phyloP scores from a whole-genome alignment of 2,113 vertebrate genomes.

The Athene noctua region DNA sequence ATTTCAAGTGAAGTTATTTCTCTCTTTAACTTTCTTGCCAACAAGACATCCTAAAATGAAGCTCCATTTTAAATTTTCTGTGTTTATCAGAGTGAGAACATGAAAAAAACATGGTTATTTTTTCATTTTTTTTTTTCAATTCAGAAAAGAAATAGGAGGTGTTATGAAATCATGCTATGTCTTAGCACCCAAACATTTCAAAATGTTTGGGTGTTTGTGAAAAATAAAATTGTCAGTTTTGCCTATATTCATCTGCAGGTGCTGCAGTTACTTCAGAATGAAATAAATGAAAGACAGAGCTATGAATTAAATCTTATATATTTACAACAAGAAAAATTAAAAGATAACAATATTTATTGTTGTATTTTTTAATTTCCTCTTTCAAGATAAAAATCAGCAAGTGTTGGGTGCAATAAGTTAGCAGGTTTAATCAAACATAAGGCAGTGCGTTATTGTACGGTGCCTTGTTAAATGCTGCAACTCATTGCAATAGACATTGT shows the following conservation, averaged over 20 bases:
- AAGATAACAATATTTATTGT: not conserved
- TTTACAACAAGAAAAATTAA: not conserved
- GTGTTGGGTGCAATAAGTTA: not conserved
- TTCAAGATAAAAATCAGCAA: not conserved
- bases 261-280: not conserved
- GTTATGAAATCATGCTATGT: not conserved
- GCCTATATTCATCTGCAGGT: not conserved
- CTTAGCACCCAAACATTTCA: not conserved
- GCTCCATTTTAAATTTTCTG: not conserved
- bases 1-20: not conserved
- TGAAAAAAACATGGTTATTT: not conserved
- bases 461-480: not conserved
- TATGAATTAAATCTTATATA: not conserved
- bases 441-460: not conserved
- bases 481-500: not conserved
- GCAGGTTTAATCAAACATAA: not conserved
- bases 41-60: not conserved
- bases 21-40: not conserved
- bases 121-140: not conserved
- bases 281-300: not conserved
- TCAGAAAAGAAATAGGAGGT: not conserved
- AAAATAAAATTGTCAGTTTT: not conserved
- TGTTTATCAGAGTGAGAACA: not conserved
- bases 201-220: not conserved
- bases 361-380: not conserved